Evolutionary conservation across 2,113 vertebrate genomes (phyloP).

Genomic region (Cyanocitta stelleri): DNA sequence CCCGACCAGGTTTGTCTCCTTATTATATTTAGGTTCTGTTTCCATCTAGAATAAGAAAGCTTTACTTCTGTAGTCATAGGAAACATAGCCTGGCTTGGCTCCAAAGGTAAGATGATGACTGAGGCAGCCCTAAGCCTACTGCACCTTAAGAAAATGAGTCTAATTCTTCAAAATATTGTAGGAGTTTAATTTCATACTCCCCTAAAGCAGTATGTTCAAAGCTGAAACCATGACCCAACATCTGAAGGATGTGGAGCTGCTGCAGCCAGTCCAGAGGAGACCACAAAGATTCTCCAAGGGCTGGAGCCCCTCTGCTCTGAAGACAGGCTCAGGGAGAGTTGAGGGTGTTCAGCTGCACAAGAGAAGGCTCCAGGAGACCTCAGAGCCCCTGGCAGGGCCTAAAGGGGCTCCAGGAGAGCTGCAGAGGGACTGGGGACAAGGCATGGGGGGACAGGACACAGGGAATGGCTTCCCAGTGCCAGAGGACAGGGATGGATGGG

Average conservation of each 20-base stretch:
- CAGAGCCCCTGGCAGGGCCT: background rate
- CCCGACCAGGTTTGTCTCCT: background rate
- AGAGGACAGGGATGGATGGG: background rate
- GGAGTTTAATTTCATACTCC: background rate
- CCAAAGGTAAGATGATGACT: background rate
- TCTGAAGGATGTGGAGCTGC: fast-evolving
- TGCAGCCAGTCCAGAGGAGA: background rate
- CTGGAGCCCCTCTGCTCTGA: background rate
- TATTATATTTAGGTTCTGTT: background rate
- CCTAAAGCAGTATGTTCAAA: background rate
- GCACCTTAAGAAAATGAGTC: background rate
- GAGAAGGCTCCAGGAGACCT: background rate
- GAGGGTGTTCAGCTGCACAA: background rate
- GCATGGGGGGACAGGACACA: fast-evolving
- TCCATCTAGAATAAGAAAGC: background rate
- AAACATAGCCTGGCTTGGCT: fast-evolving
- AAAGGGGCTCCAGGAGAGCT: background rate
- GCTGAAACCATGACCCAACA: background rate
- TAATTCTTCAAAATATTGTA: background rate
- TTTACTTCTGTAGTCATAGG: background rate
- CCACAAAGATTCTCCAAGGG: background rate
- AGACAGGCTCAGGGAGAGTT: background rate
- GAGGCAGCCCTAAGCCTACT: background rate
- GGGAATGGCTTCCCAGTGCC: background rate
- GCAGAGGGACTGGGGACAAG: background rate